Percentiles rank a stretch among this genome's conserved stretches.
Conservation (phyloP, 2,113 vertebrate species). For the Calyptommatus sinebrachiatus region DNA sequence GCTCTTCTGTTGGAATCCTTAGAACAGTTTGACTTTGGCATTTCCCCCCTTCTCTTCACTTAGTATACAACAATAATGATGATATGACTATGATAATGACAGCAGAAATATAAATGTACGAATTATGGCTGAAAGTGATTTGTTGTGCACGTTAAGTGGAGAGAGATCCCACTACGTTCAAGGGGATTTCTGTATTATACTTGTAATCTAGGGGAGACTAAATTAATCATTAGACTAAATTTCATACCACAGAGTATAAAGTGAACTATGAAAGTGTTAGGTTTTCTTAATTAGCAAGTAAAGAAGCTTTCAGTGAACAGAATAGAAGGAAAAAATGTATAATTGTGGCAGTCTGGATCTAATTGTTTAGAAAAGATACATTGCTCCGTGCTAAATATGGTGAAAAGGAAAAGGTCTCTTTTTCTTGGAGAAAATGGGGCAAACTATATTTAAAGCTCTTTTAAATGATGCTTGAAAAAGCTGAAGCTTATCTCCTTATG, state of each 20-base stretch:
- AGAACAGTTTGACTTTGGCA: too few species aligned
- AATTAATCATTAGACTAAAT: background rate
- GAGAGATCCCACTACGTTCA: background rate
- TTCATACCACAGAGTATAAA: background rate
- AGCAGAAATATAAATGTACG: background rate
- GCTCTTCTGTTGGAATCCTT: too few species aligned
- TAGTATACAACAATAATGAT: too few species aligned
- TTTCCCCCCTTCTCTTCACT: too few species aligned
- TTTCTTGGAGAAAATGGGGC: slow-evolving; percentile 19
- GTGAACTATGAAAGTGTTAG: background rate
- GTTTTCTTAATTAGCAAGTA: background rate
- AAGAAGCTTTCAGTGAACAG: background rate
- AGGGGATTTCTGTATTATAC: background rate
- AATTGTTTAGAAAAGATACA: background rate
- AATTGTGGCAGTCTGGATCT: background rate
- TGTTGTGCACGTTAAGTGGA: background rate
- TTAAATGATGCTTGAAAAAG: slow-evolving; percentile 40
- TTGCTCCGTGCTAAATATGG: slow-evolving; percentile 11
- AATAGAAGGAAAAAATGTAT: background rate
- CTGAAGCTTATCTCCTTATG: slow-evolving; percentile 14
- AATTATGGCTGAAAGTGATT: background rate
- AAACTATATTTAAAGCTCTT: slow-evolving; percentile 38
- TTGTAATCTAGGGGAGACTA: background rate
- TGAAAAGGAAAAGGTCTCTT: slow-evolving; percentile 19
- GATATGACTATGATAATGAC: too few species aligned